phyloP scores from a whole-genome alignment of 2,888 invertebrate species.

The Steinernema carpocapsae region DNA sequence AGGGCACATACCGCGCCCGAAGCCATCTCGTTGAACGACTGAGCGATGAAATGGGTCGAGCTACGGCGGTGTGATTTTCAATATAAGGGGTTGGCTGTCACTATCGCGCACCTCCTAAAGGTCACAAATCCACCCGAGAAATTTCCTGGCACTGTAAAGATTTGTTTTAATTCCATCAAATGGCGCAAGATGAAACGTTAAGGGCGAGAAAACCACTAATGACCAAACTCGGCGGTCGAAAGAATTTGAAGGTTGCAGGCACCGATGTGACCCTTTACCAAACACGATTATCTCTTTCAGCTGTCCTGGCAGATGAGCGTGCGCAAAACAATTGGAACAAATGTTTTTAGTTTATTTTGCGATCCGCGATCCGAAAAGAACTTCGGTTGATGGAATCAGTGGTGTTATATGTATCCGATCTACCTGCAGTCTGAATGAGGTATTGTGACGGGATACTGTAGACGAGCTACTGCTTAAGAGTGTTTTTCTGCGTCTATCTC shows the following conservation, averaged over 20 bases:
- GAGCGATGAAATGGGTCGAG: conserved; percentile 34
- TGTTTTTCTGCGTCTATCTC: no score
- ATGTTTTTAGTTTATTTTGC: no score
- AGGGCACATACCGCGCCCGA: conserved; percentile 35
- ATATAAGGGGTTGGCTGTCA: conserved; percentile 35
- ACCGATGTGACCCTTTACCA: no score
- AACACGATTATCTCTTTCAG: no score
- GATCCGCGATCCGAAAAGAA: no score
- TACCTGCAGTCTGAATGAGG: no score
- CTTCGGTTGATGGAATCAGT: no score
- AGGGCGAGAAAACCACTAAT: neutral
- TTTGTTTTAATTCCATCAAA: conserved; percentile 27
- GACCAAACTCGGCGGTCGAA: neutral
- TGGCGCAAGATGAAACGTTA: conserved; percentile 27
- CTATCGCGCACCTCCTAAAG: conserved; percentile 35
- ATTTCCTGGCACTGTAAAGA: conserved; percentile 26
- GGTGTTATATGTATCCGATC: no score
- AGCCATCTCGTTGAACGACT: conserved; percentile 30
- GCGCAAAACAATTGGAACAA: no score
- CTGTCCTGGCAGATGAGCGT: no score
- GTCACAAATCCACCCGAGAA: conserved; percentile 28
- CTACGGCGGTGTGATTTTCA: conserved; percentile 32
- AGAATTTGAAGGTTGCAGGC: neutral
- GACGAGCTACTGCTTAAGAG: no score
- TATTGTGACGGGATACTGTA: no score